These are phyloP conservation scores for Gobionotothen gibberifrons DNA, from an alignment of 2,797 vertebrate species.

Conservation along the genomic window DNA sequence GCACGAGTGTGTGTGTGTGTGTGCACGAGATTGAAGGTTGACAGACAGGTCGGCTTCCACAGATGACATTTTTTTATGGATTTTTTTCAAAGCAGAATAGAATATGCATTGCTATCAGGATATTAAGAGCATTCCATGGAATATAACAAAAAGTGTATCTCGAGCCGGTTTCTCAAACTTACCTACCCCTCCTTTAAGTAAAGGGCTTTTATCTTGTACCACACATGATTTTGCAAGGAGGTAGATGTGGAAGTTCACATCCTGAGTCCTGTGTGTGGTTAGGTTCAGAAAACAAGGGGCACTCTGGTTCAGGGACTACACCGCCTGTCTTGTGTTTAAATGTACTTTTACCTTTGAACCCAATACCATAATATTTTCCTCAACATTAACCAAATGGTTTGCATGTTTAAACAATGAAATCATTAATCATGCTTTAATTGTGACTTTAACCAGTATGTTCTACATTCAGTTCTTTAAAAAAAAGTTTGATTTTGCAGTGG, in stretches of 20 bases:
- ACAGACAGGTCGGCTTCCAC: too few species aligned
- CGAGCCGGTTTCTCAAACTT: too few species aligned
- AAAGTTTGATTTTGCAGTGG: neutral
- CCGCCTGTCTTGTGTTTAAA: neutral
- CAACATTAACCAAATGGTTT: neutral
- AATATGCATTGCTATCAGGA: too few species aligned
- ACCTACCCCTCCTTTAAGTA: too few species aligned
- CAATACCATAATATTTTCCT: neutral
- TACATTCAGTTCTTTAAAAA: neutral
- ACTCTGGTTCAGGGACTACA: neutral
- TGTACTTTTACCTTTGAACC: neutral
- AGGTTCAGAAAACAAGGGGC: neutral
- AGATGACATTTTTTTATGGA: too few species aligned
- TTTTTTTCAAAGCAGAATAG: too few species aligned
- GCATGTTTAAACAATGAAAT: neutral
- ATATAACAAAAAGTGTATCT: too few species aligned
- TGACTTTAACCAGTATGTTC: neutral
- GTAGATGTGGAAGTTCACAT: neutral
- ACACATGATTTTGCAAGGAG: neutral
- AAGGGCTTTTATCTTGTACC: neutral
- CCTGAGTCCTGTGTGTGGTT: neutral
- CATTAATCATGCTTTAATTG: neutral
- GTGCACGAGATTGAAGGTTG: too few species aligned
- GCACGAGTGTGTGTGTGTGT: too few species aligned
- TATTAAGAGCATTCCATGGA: too few species aligned